Conservation (phyloP, 1,140 invertebrate genomes). For the Hyphantria cunea region DNA sequence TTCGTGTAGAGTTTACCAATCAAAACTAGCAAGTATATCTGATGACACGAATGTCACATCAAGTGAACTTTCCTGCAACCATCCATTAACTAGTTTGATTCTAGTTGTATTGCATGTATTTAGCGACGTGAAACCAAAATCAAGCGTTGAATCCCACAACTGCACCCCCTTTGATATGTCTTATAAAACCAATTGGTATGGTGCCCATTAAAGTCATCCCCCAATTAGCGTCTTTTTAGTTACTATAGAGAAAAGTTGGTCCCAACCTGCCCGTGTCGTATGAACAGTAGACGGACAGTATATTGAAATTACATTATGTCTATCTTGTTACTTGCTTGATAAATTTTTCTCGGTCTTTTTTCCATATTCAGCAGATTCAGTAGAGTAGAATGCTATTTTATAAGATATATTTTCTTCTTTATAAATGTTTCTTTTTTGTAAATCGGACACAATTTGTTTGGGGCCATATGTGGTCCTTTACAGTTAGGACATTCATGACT, state of each 20-base stretch:
- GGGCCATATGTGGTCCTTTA: slow-evolving; percentile 33
- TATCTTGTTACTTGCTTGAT: background rate
- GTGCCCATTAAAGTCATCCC: background rate
- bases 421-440: slow-evolving; percentile 35
- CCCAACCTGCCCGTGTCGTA: background rate
- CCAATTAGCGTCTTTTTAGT: background rate
- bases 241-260: background rate
- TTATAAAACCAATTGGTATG: slow-evolving; percentile 3
- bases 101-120: background rate
- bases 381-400: slow-evolving; percentile 11
- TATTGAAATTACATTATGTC: background rate
- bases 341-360: background rate
- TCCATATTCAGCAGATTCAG: background rate
- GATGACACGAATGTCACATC: background rate
- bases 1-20: background rate
- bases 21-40: background rate
- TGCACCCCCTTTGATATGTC: background rate
- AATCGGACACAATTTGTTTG: slow-evolving; percentile 31
- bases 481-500: slow-evolving; percentile 36
- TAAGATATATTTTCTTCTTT: slow-evolving; percentile 28
- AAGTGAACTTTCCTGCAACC: background rate
- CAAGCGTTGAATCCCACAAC: background rate
- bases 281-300: background rate
- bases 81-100: background rate
- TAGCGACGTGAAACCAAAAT: background rate